These are phyloP conservation scores for Timema podura DNA, from an alignment of 2,888 invertebrate species.

Conservation along the genomic window DNA sequence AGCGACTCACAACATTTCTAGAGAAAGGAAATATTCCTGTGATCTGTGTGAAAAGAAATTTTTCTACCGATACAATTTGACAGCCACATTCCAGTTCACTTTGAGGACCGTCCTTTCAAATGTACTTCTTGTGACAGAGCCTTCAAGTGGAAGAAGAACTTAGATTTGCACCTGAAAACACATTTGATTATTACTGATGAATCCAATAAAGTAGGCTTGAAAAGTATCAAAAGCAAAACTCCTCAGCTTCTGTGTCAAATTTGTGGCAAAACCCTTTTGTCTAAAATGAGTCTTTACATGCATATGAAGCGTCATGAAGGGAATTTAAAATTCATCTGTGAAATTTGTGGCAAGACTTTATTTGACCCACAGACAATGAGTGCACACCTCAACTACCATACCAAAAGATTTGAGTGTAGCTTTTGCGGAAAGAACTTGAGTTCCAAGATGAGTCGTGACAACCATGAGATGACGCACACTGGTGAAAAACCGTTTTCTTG, in stretches of 20 bases:
- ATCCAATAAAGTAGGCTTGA: neutral
- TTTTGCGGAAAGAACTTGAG: constrained; percentile 24
- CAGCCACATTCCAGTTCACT: constrained; percentile 25
- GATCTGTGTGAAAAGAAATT: constrained; percentile 23
- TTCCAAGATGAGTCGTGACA: constrained; percentile 20
- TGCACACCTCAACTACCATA: constrained; percentile 24
- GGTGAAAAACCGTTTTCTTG: constrained; percentile 22
- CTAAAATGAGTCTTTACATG: constrained; percentile 26
- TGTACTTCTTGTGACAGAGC: constrained; percentile 21
- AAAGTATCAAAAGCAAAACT: neutral
- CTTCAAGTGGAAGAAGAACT: constrained; percentile 26
- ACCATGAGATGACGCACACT: constrained; percentile 26
- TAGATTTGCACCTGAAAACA: constrained; percentile 20
- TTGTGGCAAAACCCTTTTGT: constrained; percentile 11
- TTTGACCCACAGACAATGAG: constrained; percentile 49
- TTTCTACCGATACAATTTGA: constrained; percentile 13
- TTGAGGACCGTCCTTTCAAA: constrained; percentile 19
- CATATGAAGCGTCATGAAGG: constrained; percentile 51
- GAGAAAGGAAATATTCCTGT: constrained; percentile 14
- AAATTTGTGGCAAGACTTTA: constrained; percentile 58
- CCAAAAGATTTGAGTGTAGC: constrained; percentile 20
- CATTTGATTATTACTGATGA: neutral
- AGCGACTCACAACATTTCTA: neutral
- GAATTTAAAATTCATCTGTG: constrained; percentile 6
- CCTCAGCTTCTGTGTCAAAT: constrained; percentile 6